Percentiles rank a stretch among this genome's conserved stretches.
These are phyloP conservation scores for Chelon auratus DNA, from an alignment of 2,797 vertebrate genomes.

Conservation along the genomic window DNA sequence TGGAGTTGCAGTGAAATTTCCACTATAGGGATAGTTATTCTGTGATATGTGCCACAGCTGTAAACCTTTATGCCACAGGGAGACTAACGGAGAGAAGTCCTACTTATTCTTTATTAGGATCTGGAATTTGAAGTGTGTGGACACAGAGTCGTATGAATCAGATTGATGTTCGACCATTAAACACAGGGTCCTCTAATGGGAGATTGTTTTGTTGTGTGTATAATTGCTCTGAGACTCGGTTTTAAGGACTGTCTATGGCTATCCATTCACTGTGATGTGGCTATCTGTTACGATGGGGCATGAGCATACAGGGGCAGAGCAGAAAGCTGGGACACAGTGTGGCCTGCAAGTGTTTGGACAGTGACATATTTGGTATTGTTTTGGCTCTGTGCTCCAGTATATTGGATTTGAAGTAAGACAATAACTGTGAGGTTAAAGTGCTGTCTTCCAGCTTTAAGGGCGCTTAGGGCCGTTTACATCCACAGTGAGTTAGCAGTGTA, in stretches of 20 bases:
- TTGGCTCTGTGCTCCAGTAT: neutral
- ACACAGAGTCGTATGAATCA: constrained; percentile 51
- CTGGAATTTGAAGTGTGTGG: constrained; percentile 9
- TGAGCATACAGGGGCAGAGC: neutral
- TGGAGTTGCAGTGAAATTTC: neutral
- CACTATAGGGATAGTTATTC: constrained; percentile 5
- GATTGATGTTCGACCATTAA: constrained; percentile 64
- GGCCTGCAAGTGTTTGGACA: constrained; percentile 19
- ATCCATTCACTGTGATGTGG: constrained; percentile 41
- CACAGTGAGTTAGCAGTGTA: neutral
- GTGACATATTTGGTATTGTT: constrained; percentile 12
- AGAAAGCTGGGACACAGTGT: neutral
- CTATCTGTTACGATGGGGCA: constrained; percentile 40
- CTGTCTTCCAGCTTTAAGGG: constrained; percentile 14
- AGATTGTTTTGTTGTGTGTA: constrained; percentile 54
- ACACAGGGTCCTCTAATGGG: constrained; percentile 45
- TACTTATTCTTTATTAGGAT: constrained; percentile 28
- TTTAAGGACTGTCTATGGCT: constrained; percentile 54
- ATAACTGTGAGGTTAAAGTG: constrained; percentile 18
- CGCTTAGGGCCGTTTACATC: neutral
- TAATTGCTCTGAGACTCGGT: constrained; percentile 69
- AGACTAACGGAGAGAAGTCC: constrained; percentile 23
- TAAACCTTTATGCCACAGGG: constrained; percentile 36
- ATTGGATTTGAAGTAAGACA: constrained; percentile 33
- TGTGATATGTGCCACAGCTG: constrained; percentile 23